Percentiles rank a stretch among this genome's conserved stretches.
These are phyloP conservation scores for Ptychodera flava DNA, from an alignment of 35 echinoderm and acorn worm species.

Conservation along the genomic window DNA sequence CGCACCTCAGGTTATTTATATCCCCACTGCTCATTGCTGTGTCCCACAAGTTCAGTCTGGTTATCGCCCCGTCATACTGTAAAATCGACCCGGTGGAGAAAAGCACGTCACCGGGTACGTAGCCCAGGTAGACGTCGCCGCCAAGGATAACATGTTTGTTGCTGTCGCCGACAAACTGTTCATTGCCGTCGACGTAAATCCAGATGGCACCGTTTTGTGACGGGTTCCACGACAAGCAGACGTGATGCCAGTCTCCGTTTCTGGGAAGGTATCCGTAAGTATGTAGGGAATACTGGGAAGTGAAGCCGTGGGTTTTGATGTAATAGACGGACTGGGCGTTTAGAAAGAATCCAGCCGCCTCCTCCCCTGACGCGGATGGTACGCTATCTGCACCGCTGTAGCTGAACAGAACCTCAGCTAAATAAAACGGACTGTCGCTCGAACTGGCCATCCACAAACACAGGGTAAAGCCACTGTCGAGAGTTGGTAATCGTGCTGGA, in stretches of 20 bases:
- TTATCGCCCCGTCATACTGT: not conserved
- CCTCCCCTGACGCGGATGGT: too few relatives aligned
- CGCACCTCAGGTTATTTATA: not conserved
- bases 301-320: not conserved
- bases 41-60: not conserved
- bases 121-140: not conserved
- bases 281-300: not conserved
- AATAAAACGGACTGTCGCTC: too few relatives aligned
- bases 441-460: not conserved
- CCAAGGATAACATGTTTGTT: not conserved
- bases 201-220: not conserved
- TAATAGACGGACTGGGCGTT: not conserved
- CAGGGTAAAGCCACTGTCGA: not conserved
- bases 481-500: not conserved
- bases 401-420: not conserved
- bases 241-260: not conserved
- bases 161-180: not conserved
- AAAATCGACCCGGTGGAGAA: not conserved
- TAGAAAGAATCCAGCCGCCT: not conserved
- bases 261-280: not conserved
- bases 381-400: not conserved
- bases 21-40: not conserved
- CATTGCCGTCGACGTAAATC: not conserved
- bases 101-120: not conserved
- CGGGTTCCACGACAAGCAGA: not conserved